phyloP scores from a whole-genome alignment of 2,888 invertebrate genomes.

The Chalcis sispes region DNA sequence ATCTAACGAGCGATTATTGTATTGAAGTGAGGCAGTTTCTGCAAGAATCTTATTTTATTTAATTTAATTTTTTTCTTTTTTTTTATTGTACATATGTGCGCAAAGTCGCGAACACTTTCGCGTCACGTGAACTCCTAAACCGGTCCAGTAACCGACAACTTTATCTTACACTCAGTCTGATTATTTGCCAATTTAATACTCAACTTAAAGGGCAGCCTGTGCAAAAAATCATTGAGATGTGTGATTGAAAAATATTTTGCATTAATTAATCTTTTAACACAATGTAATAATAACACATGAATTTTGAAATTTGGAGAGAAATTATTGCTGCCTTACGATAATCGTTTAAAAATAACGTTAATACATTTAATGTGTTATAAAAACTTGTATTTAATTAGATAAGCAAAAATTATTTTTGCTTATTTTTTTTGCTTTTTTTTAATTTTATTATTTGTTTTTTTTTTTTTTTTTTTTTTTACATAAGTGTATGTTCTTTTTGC shows the following conservation, averaged over 20 bases:
- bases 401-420: no score
- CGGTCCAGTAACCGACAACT: slow-evolving; percentile 56
- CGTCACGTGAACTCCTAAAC: slow-evolving; percentile 57
- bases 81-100: slow-evolving; percentile 34
- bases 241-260: slow-evolving; percentile 20
- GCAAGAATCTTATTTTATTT: slow-evolving; percentile 50
- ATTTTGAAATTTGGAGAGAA: slow-evolving; percentile 23
- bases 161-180: slow-evolving; percentile 48
- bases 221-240: neutral
- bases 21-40: slow-evolving; percentile 45
- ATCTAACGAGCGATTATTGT: slow-evolving; percentile 48
- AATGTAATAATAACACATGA: slow-evolving; percentile 9
- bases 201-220: slow-evolving; percentile 42
- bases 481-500: no score
- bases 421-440: no score
- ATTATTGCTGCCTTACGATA: slow-evolving; percentile 7
- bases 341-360: no score
- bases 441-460: no score
- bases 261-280: slow-evolving; percentile 32
- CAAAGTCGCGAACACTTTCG: slow-evolving; percentile 54
- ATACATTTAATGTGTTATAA: no score
- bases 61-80: no score
- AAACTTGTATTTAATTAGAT: no score
- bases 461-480: no score
- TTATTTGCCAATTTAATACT: slow-evolving; percentile 47